A percentile compares a stretch with the other conserved stretches of the same genome.
Conservation (phyloP, 1,140 invertebrate genomes). For the Drosophila sechellia region DNA sequence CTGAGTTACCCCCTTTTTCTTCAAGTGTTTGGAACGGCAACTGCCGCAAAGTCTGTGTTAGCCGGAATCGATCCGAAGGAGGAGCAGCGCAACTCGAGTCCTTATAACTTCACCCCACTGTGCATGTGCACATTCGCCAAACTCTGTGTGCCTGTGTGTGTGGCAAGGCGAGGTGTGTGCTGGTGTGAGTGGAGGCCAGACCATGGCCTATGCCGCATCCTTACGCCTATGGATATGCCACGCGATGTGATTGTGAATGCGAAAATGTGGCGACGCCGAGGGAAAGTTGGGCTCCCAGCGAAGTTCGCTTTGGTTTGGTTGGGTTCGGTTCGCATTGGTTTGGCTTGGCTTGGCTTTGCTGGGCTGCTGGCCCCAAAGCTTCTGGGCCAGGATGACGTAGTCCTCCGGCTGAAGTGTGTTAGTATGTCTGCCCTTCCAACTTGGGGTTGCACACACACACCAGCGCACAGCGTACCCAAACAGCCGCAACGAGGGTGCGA, state of each 20-base stretch:
- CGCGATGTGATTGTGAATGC: conserved; percentile 80
- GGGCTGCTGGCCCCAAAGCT: conserved; percentile 18
- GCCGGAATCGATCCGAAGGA: conserved; percentile 66
- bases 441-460: conserved; percentile 61
- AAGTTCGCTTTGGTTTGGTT: conserved; percentile 14
- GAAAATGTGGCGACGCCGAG: conserved; percentile 71
- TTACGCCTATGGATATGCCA: conserved; percentile 46
- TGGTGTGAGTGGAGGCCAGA: conserved; percentile 21
- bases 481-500: conserved; percentile 29
- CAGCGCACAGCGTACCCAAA: conserved; percentile 35
- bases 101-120: conserved; percentile 63
- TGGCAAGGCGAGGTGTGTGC: background rate
- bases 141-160: conserved; percentile 32
- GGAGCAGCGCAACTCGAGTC: conserved; percentile 47
- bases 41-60: conserved; percentile 76
- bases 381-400: conserved; percentile 75
- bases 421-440: conserved; percentile 62
- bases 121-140: conserved; percentile 30
- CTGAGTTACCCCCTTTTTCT: background rate
- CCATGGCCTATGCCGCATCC: conserved; percentile 4
- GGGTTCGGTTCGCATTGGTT: background rate
- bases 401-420: conserved; percentile 71
- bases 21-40: conserved; percentile 47
- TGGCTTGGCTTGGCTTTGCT: conserved; percentile 5
- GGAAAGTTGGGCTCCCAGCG: conserved; percentile 49